Evolutionary conservation across 2,888 invertebrate genomes (phyloP).

Genomic region (Drosophila eohydei): DNA sequence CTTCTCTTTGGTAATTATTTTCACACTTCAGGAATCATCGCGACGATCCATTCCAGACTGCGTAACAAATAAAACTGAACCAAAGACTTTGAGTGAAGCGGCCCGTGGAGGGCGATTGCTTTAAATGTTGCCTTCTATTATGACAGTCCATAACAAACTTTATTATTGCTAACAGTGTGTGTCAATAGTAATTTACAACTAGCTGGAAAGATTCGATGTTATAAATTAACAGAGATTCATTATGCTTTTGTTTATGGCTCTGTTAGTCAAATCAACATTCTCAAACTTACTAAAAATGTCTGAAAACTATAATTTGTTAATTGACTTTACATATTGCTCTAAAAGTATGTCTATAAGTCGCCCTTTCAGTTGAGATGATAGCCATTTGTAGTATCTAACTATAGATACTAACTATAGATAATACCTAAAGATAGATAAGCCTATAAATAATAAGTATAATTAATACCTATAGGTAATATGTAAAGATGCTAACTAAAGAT

Average conservation of each 20-base stretch:
- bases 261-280: background rate
- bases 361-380: too few species aligned
- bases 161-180: constrained; percentile 46
- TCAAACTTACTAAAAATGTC: background rate
- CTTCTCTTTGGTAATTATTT: constrained; percentile 33
- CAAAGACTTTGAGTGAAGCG: constrained; percentile 51
- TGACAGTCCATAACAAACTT: constrained; percentile 51
- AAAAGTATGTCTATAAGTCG: background rate
- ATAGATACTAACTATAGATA: background rate
- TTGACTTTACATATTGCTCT: background rate
- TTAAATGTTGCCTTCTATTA: constrained; percentile 57
- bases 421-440: background rate
- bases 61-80: constrained; percentile 46
- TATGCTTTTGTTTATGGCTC: background rate
- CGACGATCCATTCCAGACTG: constrained; percentile 48
- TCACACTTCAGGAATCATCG: constrained; percentile 45
- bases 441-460: background rate
- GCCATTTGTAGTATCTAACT: background rate
- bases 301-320: background rate
- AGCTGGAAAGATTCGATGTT: background rate
- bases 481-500: background rate
- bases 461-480: background rate
- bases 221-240: background rate
- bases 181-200: constrained; percentile 41
- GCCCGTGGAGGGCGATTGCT: constrained; percentile 56